Base-by-base conservation (phyloP, 1,140 invertebrate species). In the Epicauta chinensis region DNA sequence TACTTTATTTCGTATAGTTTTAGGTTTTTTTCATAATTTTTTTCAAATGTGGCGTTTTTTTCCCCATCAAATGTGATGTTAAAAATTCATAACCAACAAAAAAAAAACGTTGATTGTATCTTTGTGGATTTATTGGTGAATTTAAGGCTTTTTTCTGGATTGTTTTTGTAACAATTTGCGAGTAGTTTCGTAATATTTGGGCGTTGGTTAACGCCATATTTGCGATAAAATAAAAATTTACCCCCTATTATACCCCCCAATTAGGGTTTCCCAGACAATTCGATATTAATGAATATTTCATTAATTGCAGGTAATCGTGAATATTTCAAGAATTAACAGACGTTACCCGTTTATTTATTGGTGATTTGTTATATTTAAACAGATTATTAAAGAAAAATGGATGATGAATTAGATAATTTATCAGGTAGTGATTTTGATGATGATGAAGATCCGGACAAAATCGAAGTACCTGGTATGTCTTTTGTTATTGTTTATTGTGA, bases 361-460 rank as follows among this genome's bases (percentile, higher is more conserved):
- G 4, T 30, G 29, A 5, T 30, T 30, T 30, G 41, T 11, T 16
- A 49, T 58, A 47, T 57, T 61, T 62, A 14, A 34, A 13, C 15
- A 29, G 30, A 50, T 58, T 63, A 62, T 55, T 59, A 36, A 66
- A 64, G 56, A 62, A 61, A 51, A 71, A 64, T 64, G 73, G 73
- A 75, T 43, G 77, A 79, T 45, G 80, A 81, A 66, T 75, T 78
- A 48, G 83, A 85, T 51, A 79, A 83, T 51, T 79, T 81, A 45
- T 86, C 84, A 29, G 85, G 81, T 50, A 87, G 84, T 53, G 87
- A 90, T 66, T 89, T 89, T 70, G 87, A 89, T 65, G 87, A 90
- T 65, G 87, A 91, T 72, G 87, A 90, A 59, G 89, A 92, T 79
- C 89, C 89, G 49, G 89, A 92, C 70, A 89, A 88, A 74, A 88